Evolutionary conservation across 2,888 invertebrate species (phyloP).

Genomic region (Anthrax anthrax): DNA sequence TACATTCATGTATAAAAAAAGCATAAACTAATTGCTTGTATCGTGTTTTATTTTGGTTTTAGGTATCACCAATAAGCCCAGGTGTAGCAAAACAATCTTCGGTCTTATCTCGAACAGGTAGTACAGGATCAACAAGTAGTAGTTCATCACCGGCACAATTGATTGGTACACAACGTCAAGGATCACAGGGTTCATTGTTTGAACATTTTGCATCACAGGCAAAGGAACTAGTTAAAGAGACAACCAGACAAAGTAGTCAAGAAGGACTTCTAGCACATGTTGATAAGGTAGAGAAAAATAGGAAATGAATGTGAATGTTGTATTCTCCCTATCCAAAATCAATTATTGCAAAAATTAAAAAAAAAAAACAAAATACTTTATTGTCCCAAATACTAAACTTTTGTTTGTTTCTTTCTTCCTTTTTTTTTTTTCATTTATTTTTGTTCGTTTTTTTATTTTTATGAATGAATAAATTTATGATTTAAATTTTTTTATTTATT

Average conservation of each 20-base stretch:
- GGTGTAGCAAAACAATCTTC: conserved; percentile 32
- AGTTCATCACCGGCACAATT: conserved; percentile 25
- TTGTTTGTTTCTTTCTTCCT: too few species aligned
- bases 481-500: too few species aligned
- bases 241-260: conserved; percentile 77
- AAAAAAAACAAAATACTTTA: too few species aligned
- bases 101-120: conserved; percentile 47
- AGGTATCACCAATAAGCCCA: conserved; percentile 42
- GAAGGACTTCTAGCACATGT: conserved; percentile 78
- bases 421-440: too few species aligned
- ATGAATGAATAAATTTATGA: too few species aligned
- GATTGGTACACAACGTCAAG: conserved; percentile 46
- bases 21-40: neutral
- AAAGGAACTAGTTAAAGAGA: conserved; percentile 75
- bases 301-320: too few species aligned
- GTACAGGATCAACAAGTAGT: conserved; percentile 43
- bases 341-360: too few species aligned
- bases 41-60: neutral
- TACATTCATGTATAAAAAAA: neutral
- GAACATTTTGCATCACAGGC: conserved; percentile 82
- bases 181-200: conserved; percentile 70
- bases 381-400: conserved; percentile 9
- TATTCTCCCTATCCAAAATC: too few species aligned
- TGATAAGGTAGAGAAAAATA: conserved; percentile 77
- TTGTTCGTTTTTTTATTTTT: too few species aligned